Percentiles rank a stretch among this genome's conserved stretches.
These are phyloP conservation scores for Oscheius sp. DNA, from an alignment of 2,888 invertebrate genomes.

Conservation along the genomic window DNA sequence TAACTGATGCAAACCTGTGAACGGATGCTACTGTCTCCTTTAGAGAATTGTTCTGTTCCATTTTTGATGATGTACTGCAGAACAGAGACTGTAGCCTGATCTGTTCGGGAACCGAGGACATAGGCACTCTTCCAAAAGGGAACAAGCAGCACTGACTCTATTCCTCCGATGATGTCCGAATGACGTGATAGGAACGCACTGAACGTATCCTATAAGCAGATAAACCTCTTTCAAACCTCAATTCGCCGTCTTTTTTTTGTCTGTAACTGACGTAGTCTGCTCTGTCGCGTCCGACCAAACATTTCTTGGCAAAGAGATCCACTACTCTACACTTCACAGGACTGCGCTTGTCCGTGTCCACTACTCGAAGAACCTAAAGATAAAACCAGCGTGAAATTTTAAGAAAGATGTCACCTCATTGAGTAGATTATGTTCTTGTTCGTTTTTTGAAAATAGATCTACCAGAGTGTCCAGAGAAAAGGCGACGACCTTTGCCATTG, in stretches of 20 bases:
- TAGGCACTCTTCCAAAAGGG: constrained; percentile 37
- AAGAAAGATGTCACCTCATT: constrained; percentile 40
- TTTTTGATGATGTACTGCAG: constrained; percentile 41
- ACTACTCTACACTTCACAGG: constrained; percentile 26
- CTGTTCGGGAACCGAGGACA: constrained; percentile 18
- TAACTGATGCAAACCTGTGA: constrained; percentile 6
- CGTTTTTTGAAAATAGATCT: constrained; percentile 29
- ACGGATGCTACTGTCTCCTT: constrained; percentile 6
- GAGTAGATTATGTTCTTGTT: constrained; percentile 46
- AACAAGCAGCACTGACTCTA: constrained; percentile 12
- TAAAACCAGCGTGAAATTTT: too few relatives aligned
- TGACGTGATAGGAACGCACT: constrained; percentile 35
- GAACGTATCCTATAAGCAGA: background rate
- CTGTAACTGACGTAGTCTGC: constrained; percentile 25
- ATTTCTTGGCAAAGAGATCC: constrained; percentile 36
- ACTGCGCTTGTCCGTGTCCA: constrained; percentile 29
- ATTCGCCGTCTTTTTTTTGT: constrained; percentile 37
- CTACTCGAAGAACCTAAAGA: constrained; percentile 26
- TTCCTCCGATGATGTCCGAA: constrained; percentile 29
- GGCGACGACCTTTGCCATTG: constrained; percentile 44
- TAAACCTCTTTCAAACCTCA: constrained; percentile 15
- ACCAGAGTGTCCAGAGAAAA: constrained; percentile 37
- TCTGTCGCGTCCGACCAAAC: constrained; percentile 25
- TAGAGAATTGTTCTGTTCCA: constrained; percentile 45
- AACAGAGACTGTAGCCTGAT: constrained; percentile 25